Conservation (phyloP, 2,113 vertebrate species). For the Neodontobutis hainanensis region DNA sequence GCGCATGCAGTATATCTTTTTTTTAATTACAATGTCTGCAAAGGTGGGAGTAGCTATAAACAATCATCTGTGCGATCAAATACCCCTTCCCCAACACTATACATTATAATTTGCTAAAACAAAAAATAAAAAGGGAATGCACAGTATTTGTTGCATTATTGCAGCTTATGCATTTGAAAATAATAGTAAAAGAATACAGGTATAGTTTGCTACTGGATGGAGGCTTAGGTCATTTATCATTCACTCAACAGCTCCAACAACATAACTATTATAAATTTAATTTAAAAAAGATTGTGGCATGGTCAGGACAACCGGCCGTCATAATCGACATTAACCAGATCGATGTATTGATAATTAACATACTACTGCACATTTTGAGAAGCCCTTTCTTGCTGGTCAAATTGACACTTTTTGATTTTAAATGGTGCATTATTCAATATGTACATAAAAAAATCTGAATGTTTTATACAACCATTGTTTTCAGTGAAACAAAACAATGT, state of each 20-base stretch:
- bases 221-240: conserved; percentile 14
- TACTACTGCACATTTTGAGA: too few relatives aligned
- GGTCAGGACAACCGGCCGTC: background rate
- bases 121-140: conserved; percentile 42
- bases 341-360: too few relatives aligned
- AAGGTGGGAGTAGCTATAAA: conserved; percentile 76
- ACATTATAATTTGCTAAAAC: conserved; percentile 47
- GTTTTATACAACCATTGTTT: too few relatives aligned
- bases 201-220: background rate
- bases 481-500: background rate
- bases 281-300: background rate
- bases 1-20: conserved; percentile 67
- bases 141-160: conserved; percentile 42
- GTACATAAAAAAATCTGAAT: too few relatives aligned
- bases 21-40: conserved; percentile 83
- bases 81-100: conserved; percentile 54
- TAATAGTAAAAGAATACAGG: conserved; percentile 19
- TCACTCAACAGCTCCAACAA: conserved; percentile 22
- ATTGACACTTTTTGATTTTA: too few relatives aligned
- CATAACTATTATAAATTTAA: too few relatives aligned
- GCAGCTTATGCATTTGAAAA: conserved; percentile 20
- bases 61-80: conserved; percentile 79
- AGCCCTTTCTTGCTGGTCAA: too few relatives aligned
- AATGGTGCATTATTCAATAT: too few relatives aligned
- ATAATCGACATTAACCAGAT: background rate